phyloP scores from a whole-genome alignment of 1,140 invertebrate species.

The Bursaphelenchus mucronatus region DNA sequence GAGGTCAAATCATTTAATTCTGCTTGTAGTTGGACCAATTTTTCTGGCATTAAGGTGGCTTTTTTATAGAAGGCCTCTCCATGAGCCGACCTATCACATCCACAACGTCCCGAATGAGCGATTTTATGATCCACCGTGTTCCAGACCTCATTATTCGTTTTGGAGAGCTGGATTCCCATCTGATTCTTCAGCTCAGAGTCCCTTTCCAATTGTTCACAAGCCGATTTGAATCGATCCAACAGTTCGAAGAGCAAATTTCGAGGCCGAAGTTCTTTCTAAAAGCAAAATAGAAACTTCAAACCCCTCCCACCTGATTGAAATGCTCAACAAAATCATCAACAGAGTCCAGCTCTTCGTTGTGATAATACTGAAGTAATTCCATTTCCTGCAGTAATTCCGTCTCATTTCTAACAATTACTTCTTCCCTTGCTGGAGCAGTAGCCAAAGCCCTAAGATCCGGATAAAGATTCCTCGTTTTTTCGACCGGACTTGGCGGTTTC shows the following conservation, averaged over 20 bases:
- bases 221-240: constrained; percentile 27
- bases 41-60: constrained; percentile 33
- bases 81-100: constrained; percentile 32
- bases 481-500: background rate
- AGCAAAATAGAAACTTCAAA: constrained; percentile 17
- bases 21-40: constrained; percentile 28
- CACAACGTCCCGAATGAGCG: constrained; percentile 35
- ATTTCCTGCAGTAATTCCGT: constrained; percentile 32
- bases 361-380: constrained; percentile 39
- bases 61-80: constrained; percentile 37
- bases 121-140: constrained; percentile 35
- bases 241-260: constrained; percentile 29
- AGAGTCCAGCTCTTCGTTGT: constrained; percentile 41
- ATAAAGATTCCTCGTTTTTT: constrained; percentile 4
- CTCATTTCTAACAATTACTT: constrained; percentile 19
- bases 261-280: constrained; percentile 41
- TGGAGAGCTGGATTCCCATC: constrained; percentile 3
- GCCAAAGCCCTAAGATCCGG: background rate
- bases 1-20: constrained; percentile 28
- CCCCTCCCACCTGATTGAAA: constrained; percentile 29
- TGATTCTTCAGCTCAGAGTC: constrained; percentile 28
- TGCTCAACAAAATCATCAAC: constrained; percentile 47
- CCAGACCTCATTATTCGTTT: constrained; percentile 41
- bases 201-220: constrained; percentile 32
- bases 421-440: constrained; percentile 1